Base-by-base conservation (phyloP, 2,113 vertebrate species). In the Eidolon helvum region DNA sequence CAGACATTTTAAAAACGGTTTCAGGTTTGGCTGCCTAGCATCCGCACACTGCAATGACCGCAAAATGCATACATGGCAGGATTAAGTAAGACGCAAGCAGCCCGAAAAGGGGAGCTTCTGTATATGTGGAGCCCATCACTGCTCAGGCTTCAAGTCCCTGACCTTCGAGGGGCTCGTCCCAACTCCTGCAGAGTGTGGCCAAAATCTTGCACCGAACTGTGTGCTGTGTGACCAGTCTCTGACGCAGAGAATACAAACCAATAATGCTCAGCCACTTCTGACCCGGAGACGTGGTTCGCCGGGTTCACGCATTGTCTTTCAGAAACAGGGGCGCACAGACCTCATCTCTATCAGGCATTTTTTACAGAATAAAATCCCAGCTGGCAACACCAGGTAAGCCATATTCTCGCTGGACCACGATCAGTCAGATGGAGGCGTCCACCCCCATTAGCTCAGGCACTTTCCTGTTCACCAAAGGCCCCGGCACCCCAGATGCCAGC, bases 1-100 rank as follows among this genome's bases (percentile, higher is more conserved):
- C 97, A 96, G 97, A 95, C 92, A 57, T 88, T 96, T 87, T 57
- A 0, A 22, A 88, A 95, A 98, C 22, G 87, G 55, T 90, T 77
- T 93, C 95, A 40, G 92, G 74, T 88, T 63, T 68, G 77, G 95
- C 96, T 75, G 89, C 68, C 94, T 35, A 59, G 68, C 71, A 75
- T 43, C 91, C 14, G 0, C 61, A 88, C 61, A 28, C 53, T 88
- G 71, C 57, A 4, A n/a, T 55, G 19, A 45, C 87, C 3, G 35
- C 92, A 74, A 80, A 91, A 66, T 1, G 66, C 77, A 57, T 87
- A 75, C 45, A 30, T 5, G 45, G 40, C 77, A 79, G 59, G 43
- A 74, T 18, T 38, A 14, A 57, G 80, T n/a, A 19, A 57, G 80
- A 93, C 4, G 18, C 45, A 28, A 48, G 74, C 71, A 28, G 78